Conservation (phyloP, 2,888 invertebrate species). For the Erebia epiphron region DNA sequence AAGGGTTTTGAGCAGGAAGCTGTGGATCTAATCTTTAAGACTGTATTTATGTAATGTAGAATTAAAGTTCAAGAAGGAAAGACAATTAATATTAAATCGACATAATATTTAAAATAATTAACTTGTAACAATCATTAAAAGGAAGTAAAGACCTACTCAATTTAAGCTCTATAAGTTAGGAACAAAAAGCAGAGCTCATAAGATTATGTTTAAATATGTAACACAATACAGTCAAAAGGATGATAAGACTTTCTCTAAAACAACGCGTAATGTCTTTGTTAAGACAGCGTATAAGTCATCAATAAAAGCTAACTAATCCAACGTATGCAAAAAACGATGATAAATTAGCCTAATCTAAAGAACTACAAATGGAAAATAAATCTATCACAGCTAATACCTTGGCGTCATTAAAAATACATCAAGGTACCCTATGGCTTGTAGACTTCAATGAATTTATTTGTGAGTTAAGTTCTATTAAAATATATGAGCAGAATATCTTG, state of each 20-base stretch:
- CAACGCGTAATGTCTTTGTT: constrained; percentile 1
- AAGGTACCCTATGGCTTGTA: constrained; percentile 14
- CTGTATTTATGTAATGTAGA: too few species aligned
- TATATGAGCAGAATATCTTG: constrained; percentile 29
- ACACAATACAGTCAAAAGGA: neutral
- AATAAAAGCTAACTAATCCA: constrained; percentile 14
- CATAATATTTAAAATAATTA: too few species aligned
- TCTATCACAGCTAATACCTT: constrained; percentile 23
- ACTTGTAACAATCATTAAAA: too few species aligned
- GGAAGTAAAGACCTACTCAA: too few species aligned
- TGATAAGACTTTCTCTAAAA: constrained; percentile 8
- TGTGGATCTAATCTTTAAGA: too few species aligned
- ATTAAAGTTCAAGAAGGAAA: too few species aligned
- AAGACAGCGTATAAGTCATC: constrained; percentile 2
- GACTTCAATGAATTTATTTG: constrained; percentile 22
- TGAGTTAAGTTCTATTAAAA: constrained; percentile 30
- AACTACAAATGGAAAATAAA: constrained; percentile 24
- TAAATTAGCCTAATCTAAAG: constrained; percentile 22
- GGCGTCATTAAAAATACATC: constrained; percentile 26
- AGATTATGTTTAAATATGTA: neutral
- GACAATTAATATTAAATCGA: too few species aligned
- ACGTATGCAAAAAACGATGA: constrained; percentile 19
- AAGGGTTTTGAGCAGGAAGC: too few species aligned
- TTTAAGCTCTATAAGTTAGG: neutral
- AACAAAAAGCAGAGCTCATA: neutral